phyloP scores from a whole-genome alignment of 2,888 invertebrate species.

The Cecidostiba fungosa region DNA sequence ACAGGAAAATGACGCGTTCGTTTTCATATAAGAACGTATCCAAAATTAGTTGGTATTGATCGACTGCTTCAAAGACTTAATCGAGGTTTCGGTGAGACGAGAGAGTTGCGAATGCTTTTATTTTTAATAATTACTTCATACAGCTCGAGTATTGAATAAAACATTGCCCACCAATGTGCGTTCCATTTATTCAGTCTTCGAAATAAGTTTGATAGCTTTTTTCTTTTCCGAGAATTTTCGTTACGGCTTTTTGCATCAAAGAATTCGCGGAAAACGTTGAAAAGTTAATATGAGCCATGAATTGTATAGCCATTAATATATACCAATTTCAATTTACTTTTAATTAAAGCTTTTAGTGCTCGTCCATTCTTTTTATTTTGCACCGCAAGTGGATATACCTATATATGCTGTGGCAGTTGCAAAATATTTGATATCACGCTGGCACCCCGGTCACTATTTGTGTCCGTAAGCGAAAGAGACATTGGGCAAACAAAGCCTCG shows the following conservation, averaged over 20 bases:
- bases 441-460: background rate
- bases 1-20: no score
- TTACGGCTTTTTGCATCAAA: background rate
- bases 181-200: background rate
- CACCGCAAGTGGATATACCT: background rate
- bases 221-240: background rate
- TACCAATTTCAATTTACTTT: background rate
- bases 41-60: background rate
- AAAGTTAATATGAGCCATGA: no score
- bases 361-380: background rate
- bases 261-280: no score
- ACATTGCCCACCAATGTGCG: background rate
- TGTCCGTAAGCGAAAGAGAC: background rate
- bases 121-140: no score
- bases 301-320: no score
- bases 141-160: background rate
- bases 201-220: background rate
- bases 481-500: slow-evolving; percentile 13
- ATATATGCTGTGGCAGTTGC: background rate
- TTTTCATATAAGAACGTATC: no score
- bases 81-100: background rate
- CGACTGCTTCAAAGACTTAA: background rate
- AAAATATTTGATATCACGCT: background rate
- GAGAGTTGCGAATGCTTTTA: no score
- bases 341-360: background rate